Evolutionary conservation across 2,113 vertebrate genomes (phyloP).

Genomic region (Rhinoderma darwinii): DNA sequence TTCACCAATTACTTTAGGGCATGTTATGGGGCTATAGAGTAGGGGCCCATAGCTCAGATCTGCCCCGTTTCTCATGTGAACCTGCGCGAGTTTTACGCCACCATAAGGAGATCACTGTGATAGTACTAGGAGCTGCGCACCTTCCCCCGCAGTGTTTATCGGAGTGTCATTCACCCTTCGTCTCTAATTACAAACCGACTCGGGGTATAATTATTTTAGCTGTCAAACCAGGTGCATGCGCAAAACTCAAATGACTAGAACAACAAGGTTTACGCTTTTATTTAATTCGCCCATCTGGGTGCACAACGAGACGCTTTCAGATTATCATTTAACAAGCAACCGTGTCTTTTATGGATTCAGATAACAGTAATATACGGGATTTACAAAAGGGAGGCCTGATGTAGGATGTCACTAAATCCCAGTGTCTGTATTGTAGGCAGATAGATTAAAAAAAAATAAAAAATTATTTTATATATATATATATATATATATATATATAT

Average conservation of each 20-base stretch:
- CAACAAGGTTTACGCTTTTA: background rate
- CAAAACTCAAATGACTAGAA: background rate
- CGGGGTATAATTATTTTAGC: slow-evolving; percentile 44
- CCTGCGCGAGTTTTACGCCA: no score
- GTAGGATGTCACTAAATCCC: background rate
- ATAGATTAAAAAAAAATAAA: no score
- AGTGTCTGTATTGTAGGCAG: no score
- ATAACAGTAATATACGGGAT: background rate
- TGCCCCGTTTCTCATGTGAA: no score
- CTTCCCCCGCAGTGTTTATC: slow-evolving; percentile 35
- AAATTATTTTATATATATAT: no score
- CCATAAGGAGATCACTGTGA: background rate
- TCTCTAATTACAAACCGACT: slow-evolving; percentile 48
- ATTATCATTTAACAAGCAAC: background rate
- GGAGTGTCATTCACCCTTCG: slow-evolving; percentile 8
- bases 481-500: no score
- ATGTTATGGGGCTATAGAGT: no score
- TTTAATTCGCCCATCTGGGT: slow-evolving; percentile 28
- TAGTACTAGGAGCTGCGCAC: background rate
- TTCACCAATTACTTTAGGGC: no score
- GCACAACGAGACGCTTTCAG: background rate
- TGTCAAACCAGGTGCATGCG: slow-evolving; percentile 26
- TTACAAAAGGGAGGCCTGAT: background rate
- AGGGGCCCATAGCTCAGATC: no score
- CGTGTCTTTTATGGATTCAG: background rate